Evolutionary conservation across 2,888 invertebrate genomes (phyloP).

Genomic region (Drosophila testacea): DNA sequence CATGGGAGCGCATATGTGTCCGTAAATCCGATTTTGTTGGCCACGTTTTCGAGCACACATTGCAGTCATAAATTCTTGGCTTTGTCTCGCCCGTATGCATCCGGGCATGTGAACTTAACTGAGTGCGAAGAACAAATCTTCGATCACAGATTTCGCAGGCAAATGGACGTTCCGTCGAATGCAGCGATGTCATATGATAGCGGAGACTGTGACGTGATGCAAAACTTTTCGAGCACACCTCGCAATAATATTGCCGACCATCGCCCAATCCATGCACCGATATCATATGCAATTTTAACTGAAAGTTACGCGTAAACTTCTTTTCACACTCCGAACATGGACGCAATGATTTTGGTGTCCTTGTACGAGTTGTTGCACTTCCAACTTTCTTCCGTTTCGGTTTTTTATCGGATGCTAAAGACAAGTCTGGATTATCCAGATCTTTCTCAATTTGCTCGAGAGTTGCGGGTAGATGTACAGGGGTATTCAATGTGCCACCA

Average conservation of each 20-base stretch:
- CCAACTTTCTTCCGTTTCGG: slow-evolving; percentile 25
- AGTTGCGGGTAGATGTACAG: slow-evolving; percentile 51
- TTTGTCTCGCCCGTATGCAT: slow-evolving; percentile 79
- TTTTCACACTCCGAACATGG: slow-evolving; percentile 76
- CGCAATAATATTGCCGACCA: slow-evolving; percentile 71
- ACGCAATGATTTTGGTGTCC: slow-evolving; percentile 56
- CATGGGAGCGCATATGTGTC: slow-evolving; percentile 80
- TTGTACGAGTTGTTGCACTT: not conserved
- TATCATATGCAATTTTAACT: slow-evolving; percentile 75
- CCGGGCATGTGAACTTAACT: slow-evolving; percentile 76
- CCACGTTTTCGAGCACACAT: slow-evolving; percentile 77
- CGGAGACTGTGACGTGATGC: slow-evolving; percentile 80
- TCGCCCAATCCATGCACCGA: slow-evolving; percentile 80
- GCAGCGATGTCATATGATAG: slow-evolving; percentile 77
- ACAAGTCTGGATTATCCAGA: not conserved
- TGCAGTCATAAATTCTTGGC: slow-evolving; percentile 75
- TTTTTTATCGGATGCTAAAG: not conserved
- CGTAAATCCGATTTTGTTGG: slow-evolving; percentile 80
- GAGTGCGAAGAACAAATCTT: slow-evolving; percentile 77
- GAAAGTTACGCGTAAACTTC: slow-evolving; percentile 82
- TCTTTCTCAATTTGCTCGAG: slow-evolving; percentile 35
- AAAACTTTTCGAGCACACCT: slow-evolving; percentile 73
- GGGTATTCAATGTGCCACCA: slow-evolving; percentile 58
- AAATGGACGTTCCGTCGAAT: slow-evolving; percentile 76
- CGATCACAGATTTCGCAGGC: slow-evolving; percentile 70